phyloP scores from a whole-genome alignment of 2,113 vertebrate genomes.

The Chaetorhynchus papuensis region DNA sequence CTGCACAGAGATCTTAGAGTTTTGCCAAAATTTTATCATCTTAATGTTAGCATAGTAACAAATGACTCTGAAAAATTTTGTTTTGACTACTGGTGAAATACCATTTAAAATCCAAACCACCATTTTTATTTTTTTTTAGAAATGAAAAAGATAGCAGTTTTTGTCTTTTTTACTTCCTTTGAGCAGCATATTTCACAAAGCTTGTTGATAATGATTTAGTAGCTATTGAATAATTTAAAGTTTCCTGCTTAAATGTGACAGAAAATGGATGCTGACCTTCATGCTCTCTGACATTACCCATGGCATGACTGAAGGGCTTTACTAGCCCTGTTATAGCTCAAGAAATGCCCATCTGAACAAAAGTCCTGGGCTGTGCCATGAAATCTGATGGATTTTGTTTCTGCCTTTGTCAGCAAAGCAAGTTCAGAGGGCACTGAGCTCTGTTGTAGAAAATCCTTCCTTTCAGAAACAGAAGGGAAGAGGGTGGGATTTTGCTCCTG shows the following conservation, averaged over 20 bases:
- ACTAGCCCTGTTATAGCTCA: background rate
- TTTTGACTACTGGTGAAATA: background rate
- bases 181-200: background rate
- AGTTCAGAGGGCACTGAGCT: background rate
- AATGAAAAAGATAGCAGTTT: background rate
- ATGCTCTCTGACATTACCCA: background rate
- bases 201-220: background rate
- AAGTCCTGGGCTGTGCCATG: background rate
- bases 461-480: background rate
- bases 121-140: background rate
- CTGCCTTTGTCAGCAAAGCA: background rate
- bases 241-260: background rate
- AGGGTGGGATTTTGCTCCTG: background rate
- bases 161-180: background rate
- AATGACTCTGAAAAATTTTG: background rate
- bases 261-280: constrained; percentile 15
- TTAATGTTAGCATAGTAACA: background rate
- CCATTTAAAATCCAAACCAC: background rate
- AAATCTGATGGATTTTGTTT: background rate
- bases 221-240: constrained; percentile 15
- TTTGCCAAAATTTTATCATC: background rate
- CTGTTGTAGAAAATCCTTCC: background rate
- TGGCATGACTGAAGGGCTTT: background rate
- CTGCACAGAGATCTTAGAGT: background rate
- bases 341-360: background rate